Evolutionary conservation across 2,797 vertebrate genomes (phyloP), one percentile per base, ranked within the genome.

Genomic region (Cryptoprocta ferox): DNA sequence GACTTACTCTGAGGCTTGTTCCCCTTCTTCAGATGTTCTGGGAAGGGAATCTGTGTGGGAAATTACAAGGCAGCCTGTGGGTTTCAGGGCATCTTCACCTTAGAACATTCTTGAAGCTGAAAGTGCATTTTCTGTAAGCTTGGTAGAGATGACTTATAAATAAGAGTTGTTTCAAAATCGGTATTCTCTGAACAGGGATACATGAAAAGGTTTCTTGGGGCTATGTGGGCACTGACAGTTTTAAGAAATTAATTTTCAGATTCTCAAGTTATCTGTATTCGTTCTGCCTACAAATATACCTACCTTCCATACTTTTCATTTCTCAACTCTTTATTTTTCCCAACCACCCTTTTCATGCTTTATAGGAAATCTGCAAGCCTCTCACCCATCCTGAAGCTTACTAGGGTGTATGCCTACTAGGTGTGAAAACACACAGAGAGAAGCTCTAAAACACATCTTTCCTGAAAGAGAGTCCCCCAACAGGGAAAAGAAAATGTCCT

Each of bases 191-290:
- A 76, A 76, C 9, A 71, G 24, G 12, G 28, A 9, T 30, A 35
- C 2, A 32, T 5, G 35, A 86, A 85, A 6, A 65, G 45, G 35
- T 63, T 59, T 65, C 61, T 11, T 61, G 30, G 35, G 19, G 14
- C 16, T 75, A 50, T 61, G 91, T 61, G 50, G 45, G 11, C 78
- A 90, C n/a, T 24, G 83, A 45, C n/a, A 76, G n/a, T 45, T 91
- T 95, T 92, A 53, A 96, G 63, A 63, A 83, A 59, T 68, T 87
- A 71, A 81, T 71, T 71, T 92, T 95, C 79, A 85, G 35, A 71
- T 76, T 39, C 19, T 45, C 48, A 76, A n/a, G 24, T 70, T 87
- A 45, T 80, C 39, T 73, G 42, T 45, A 37, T 68, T 92, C 8
- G 87, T 95, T 71, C 48, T 95, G 39, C 79, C 50, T 59, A 30